A percentile compares a stretch with the other conserved stretches of the same genome.
Evolutionary conservation across 2,888 invertebrate species (phyloP).

Genomic region (Cartodere bifasciata): DNA sequence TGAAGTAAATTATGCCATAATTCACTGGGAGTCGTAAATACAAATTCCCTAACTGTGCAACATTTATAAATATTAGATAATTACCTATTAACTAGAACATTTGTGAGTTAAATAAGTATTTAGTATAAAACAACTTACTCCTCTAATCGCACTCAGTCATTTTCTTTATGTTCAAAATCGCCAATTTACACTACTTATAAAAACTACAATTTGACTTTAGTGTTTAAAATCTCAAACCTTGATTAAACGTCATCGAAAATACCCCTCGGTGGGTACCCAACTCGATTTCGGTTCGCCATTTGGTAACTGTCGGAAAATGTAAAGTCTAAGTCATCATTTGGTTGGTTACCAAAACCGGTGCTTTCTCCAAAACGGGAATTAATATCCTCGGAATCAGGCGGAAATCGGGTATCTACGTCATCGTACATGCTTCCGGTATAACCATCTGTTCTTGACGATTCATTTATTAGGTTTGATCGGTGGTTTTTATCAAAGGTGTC

Average conservation of each 20-base stretch:
- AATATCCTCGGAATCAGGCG: conserved; percentile 34
- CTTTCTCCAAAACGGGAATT: conserved; percentile 55
- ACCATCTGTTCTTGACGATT: conserved; percentile 61
- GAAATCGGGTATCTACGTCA: conserved; percentile 31
- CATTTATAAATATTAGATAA: too few species aligned
- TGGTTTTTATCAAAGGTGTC: conserved; percentile 57
- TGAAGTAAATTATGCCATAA: too few species aligned
- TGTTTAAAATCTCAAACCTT: background rate
- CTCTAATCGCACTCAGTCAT: too few species aligned
- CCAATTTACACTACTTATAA: background rate
- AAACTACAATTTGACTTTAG: background rate
- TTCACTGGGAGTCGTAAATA: too few species aligned
- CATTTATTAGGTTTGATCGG: conserved; percentile 65
- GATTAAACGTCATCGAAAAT: conserved; percentile 72
- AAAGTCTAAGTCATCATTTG: conserved; percentile 28
- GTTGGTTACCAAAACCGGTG: conserved; percentile 37
- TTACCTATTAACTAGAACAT: too few species aligned
- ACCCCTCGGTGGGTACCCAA: conserved; percentile 61
- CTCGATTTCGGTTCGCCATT: conserved; percentile 31
- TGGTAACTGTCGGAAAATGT: conserved; percentile 33
- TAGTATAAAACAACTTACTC: too few species aligned
- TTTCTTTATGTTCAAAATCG: too few species aligned
- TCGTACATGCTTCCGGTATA: conserved; percentile 40
- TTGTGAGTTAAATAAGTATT: too few species aligned
- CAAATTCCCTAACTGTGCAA: too few species aligned